Base-by-base conservation (phyloP, 2,113 vertebrate genomes). In the Equus quagga region DNA sequence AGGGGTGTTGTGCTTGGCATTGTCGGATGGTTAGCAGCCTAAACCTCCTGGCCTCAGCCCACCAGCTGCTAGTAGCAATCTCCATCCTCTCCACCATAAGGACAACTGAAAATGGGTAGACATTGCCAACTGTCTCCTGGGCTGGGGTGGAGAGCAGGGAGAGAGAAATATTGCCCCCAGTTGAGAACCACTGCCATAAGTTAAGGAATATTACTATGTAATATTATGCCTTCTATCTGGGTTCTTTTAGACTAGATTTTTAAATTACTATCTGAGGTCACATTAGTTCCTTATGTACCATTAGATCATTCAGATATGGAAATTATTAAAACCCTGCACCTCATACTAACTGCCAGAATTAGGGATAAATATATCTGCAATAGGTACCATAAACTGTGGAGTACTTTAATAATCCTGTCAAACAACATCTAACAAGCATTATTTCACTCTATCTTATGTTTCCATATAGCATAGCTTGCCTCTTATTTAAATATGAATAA, bases 371-470 rank as follows among this genome's bases (percentile, higher is more conserved):
- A 21, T 54, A 95, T 96, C 54, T 92, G 1, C 14, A 94, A 33
- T n/a, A 95, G 17, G 14, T 94, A 96, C 33, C 26, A 67, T 96
- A 97, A 97, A 67, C 67, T 83, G 0, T 65, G 44, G 6, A 80
- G 12, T 82, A 56, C 97, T 98, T 96, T 94, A 94, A 60, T 88
- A 97, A 96, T 44, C 17, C 15, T 97, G 4, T 78, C 89, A 96
- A 95, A 83, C 6, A 93, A 93, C 46, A 86, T 79, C 31, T 94
- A 89, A 94, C 4, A 91, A 95, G 75, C 33, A 94, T 88, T 85
- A 88, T 96, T 96, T 97, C 10, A 96, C 93, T n/a, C 8, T 96
- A 7, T 92, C 36, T 97, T 95, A 65, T 96, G 49, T 94, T 96
- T 87, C 44, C 44, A 94, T 84, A 79, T 0, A 87, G 1, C 3